Evolutionary conservation across 2,888 invertebrate species (phyloP).

Genomic region (Lithophane leautieri): DNA sequence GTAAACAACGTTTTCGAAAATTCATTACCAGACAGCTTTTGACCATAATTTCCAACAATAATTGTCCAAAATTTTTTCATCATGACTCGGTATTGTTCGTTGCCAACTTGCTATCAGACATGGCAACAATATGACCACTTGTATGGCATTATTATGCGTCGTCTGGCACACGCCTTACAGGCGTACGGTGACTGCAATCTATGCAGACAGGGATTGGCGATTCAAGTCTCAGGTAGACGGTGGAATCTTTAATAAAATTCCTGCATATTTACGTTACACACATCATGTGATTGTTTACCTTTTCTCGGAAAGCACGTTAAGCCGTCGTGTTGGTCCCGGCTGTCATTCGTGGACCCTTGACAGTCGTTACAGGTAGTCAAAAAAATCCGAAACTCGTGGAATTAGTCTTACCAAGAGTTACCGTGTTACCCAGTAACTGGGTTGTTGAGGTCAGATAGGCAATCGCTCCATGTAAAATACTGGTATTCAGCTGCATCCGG

Average conservation of each 20-base stretch:
- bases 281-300: background rate
- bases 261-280: conserved; percentile 2
- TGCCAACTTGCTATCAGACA: conserved; percentile 41
- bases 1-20: background rate
- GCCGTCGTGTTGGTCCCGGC: no score
- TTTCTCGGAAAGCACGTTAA: no score
- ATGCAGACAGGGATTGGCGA: background rate
- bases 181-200: background rate
- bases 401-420: no score
- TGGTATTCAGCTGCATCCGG: no score
- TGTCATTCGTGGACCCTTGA: no score
- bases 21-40: background rate
- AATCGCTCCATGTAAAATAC: no score
- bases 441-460: no score
- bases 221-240: background rate
- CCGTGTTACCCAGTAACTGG: no score
- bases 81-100: conserved; percentile 18
- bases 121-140: conserved; percentile 35
- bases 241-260: conserved; percentile 16
- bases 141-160: conserved; percentile 18
- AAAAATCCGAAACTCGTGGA: no score
- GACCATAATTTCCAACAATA: background rate
- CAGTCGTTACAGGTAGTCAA: no score
- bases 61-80: conserved; percentile 24
- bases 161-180: conserved; percentile 6